These are phyloP conservation scores for Corella eumyota DNA, from an alignment of 23 tunicate genomes.

Conservation along the genomic window DNA sequence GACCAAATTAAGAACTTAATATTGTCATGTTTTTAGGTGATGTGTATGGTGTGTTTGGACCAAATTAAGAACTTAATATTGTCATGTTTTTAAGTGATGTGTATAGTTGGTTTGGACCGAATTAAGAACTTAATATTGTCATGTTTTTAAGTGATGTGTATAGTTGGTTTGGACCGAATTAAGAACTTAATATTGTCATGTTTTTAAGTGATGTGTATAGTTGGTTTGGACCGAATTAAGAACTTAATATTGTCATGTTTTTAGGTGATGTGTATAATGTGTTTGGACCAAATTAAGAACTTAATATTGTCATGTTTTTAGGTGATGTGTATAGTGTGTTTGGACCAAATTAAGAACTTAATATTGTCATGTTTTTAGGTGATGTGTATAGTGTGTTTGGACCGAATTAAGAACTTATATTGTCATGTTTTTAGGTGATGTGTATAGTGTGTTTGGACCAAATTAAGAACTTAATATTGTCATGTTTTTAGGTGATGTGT, in stretches of 20 bases:
- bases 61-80: too few relatives aligned
- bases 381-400: constrained; percentile 93
- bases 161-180: constrained; percentile 87
- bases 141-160: constrained; percentile 86
- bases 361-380: constrained; percentile 87
- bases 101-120: constrained; percentile 92
- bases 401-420: constrained; percentile 78
- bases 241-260: constrained; percentile 91
- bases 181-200: constrained; percentile 90
- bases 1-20: constrained; percentile 87
- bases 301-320: constrained; percentile 82
- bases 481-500: constrained; percentile 87
- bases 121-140: constrained; percentile 86
- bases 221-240: constrained; percentile 85
- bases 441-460: constrained; percentile 96
- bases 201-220: constrained; percentile 84
- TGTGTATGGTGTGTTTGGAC: constrained; percentile 94
- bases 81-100: constrained; percentile 72
- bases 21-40: constrained; percentile 88
- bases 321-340: constrained; percentile 91
- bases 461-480: constrained; percentile 81
- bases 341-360: constrained; percentile 89
- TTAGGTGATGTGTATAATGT: constrained; percentile 87
- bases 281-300: constrained; percentile 87
- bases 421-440: constrained; percentile 67